Percentiles rank a stretch among this genome's conserved stretches.
Evolutionary conservation across 1,140 invertebrate genomes (phyloP).

Genomic region (Bombus huntii): DNA sequence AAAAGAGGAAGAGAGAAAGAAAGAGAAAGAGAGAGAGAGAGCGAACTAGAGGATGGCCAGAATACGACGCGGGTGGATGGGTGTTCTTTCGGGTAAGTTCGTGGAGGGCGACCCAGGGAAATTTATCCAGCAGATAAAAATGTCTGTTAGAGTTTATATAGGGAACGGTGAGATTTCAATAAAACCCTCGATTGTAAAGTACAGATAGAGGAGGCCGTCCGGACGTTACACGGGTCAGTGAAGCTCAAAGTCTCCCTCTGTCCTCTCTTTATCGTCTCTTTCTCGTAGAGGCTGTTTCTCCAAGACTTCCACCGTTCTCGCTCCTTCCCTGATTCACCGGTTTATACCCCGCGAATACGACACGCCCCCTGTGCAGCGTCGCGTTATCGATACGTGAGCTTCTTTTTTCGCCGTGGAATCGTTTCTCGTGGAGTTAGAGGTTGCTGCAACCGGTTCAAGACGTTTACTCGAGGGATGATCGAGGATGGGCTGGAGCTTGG

Average conservation of each 20-base stretch:
- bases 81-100: conserved; percentile 37
- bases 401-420: conserved; percentile 13
- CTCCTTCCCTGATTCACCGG: background rate
- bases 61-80: background rate
- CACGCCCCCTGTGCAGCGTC: background rate
- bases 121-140: conserved; percentile 80
- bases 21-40: background rate
- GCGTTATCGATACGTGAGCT: conserved; percentile 22
- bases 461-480: conserved; percentile 21
- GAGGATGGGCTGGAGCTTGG: too few relatives aligned
- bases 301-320: background rate
- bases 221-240: conserved; percentile 76
- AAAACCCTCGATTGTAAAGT: conserved; percentile 78
- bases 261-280: conserved; percentile 6
- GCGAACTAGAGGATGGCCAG: background rate
- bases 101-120: conserved; percentile 60
- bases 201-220: conserved; percentile 73
- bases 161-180: conserved; percentile 77
- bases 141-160: conserved; percentile 79
- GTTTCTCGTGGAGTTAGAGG: background rate
- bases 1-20: background rate
- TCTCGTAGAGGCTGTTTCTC: background rate
- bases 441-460: background rate
- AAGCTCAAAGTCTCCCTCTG: conserved; percentile 68
- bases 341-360: background rate